Percentiles rank a stretch among this genome's conserved stretches.
Conservation (phyloP, 2,888 invertebrate genomes). For the Iphiclides podalirius region DNA sequence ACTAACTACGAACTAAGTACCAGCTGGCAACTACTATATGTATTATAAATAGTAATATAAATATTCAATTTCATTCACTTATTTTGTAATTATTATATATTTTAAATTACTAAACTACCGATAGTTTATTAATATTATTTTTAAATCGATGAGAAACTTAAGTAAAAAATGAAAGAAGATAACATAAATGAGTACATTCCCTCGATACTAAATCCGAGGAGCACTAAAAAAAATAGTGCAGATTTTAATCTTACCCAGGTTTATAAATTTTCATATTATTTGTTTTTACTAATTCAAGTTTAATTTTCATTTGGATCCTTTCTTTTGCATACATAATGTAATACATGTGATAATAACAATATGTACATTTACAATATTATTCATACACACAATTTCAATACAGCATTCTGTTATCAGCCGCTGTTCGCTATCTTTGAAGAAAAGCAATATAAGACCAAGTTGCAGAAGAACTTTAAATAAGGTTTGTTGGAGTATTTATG, state of each 20-base stretch:
- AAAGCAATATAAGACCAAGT: constrained; percentile 30
- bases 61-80: too few relatives aligned
- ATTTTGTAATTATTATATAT: too few relatives aligned
- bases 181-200: constrained; percentile 57
- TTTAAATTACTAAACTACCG: too few relatives aligned
- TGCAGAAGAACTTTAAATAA: constrained; percentile 27
- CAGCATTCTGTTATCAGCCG: constrained; percentile 51
- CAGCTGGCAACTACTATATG: too few relatives aligned
- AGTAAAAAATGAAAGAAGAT: constrained; percentile 24
- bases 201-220: constrained; percentile 58
- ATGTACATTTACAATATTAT: too few relatives aligned
- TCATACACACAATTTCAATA: background rate
- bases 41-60: too few relatives aligned
- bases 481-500: constrained; percentile 25
- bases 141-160: background rate
- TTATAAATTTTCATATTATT: background rate
- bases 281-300: background rate
- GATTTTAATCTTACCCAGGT: constrained; percentile 57
- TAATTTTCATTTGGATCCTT: too few relatives aligned
- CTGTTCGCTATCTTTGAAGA: constrained; percentile 49
- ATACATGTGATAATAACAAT: too few relatives aligned
- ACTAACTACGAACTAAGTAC: too few relatives aligned
- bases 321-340: too few relatives aligned
- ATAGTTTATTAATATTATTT: too few relatives aligned
- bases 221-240: constrained; percentile 38